Evolutionary conservation across 1,140 invertebrate species (phyloP).

Genomic region (Aphelenchoides avenae): DNA sequence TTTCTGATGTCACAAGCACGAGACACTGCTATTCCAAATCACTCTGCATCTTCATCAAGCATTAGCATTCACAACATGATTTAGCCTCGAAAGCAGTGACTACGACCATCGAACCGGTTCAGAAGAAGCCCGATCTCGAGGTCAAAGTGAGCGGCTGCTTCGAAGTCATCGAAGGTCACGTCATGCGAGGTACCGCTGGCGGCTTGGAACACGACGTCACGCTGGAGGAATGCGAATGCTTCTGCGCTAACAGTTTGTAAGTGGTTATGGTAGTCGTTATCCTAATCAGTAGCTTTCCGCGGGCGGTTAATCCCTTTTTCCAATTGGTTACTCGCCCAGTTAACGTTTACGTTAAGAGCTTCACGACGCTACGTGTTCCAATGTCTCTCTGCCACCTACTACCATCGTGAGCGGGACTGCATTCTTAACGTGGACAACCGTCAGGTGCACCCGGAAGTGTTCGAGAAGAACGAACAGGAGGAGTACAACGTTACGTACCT

Average conservation of each 20-base stretch:
- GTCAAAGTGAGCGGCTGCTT: conserved; percentile 36
- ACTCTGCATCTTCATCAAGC: too few species aligned
- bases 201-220: conserved; percentile 53
- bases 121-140: background rate
- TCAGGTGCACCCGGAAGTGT: conserved; percentile 35
- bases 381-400: conserved; percentile 55
- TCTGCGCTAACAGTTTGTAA: conserved; percentile 53
- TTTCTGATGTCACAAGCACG: too few species aligned
- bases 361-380: conserved; percentile 55
- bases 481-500: conserved; percentile 48
- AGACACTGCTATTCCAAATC: too few species aligned
- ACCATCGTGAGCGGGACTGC: conserved; percentile 52
- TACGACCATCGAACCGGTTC: conserved; percentile 1
- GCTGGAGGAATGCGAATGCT: conserved; percentile 52
- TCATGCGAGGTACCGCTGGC: conserved; percentile 46
- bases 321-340: too few species aligned
- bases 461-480: conserved; percentile 21
- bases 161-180: conserved; percentile 43
- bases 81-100: too few species aligned
- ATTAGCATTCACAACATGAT: too few species aligned
- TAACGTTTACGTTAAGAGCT: conserved; percentile 27
- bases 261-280: conserved; percentile 20
- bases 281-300: background rate
- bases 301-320: conserved; percentile 8
- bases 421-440: conserved; percentile 55